Evolutionary conservation across 1,140 invertebrate species (phyloP).

Genomic region (Thaumetopoea pityocampa): DNA sequence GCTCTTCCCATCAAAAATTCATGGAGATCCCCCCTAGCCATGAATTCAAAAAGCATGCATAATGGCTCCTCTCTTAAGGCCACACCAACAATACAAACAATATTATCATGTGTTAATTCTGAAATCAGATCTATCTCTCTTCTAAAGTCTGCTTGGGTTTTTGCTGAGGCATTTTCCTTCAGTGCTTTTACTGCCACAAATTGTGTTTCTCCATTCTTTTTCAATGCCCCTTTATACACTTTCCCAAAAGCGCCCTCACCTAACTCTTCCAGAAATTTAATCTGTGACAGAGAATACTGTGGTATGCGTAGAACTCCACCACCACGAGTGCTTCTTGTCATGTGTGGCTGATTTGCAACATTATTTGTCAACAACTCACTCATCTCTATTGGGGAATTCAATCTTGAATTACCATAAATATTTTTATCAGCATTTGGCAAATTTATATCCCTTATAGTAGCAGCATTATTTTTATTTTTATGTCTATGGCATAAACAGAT

Average conservation of each 20-base stretch:
- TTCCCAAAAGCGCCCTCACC: conserved; percentile 98
- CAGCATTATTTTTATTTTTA: conserved; percentile 75
- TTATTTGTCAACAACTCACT: conserved; percentile 82
- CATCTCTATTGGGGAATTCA: conserved; percentile 86
- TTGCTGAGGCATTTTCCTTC: conserved; percentile 93
- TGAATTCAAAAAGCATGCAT: conserved; percentile 98
- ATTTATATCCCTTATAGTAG: conserved; percentile 81
- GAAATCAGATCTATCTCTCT: conserved; percentile 95
- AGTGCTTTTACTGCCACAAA: conserved; percentile 96
- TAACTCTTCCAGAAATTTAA: conserved; percentile 94
- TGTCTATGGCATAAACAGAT: conserved; percentile 73
- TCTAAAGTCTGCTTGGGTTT: conserved; percentile 94
- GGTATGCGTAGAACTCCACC: conserved; percentile 79
- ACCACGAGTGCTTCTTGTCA: conserved; percentile 75
- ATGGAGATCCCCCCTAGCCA: conserved; percentile 95
- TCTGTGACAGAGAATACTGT: conserved; percentile 85
- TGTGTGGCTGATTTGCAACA: conserved; percentile 66
- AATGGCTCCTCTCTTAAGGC: conserved; percentile 93
- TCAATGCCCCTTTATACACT: conserved; percentile 95
- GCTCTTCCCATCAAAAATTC: conserved; percentile 95
- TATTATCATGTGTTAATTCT: conserved; percentile 95
- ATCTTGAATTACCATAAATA: conserved; percentile 83
- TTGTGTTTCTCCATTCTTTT: conserved; percentile 80
- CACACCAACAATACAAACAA: conserved; percentile 95
- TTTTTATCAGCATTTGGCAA: conserved; percentile 85